Base-by-base conservation (phyloP, 2,113 vertebrate genomes). In the Mugil cephalus region DNA sequence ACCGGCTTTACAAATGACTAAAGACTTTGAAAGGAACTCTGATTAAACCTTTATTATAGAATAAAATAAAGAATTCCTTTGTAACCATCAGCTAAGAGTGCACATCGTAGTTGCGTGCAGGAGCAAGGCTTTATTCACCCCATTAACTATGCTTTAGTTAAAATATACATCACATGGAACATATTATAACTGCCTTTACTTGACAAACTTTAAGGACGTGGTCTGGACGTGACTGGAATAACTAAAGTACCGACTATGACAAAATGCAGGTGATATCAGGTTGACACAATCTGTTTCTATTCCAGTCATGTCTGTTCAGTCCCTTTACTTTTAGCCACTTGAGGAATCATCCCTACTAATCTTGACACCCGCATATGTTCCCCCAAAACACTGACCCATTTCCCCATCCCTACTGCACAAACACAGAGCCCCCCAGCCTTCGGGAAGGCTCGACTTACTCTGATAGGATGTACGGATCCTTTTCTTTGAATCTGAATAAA, bases 401-500 rank as follows among this genome's bases (percentile, higher is more conserved):
- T 43, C 45, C 4, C 50, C 53, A 47, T 21, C 52, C 46, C 39
- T 46, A 19, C 58, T 30, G 11, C 51, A 59, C 60, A 80, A 38
- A 54, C 68, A 86, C 77, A 75, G 63, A 72, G 53, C 40, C 68
- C 77, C 79, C 85, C 74, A 71, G 65, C 72, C 81, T 88, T 79
- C 43, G 72, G 74, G 63, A 82, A 87, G 86, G 82, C 88, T 75
- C 84, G 90, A 99, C 98, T 99, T 99, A 99, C 98, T 99, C 96
- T 98, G 96, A 93, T 98, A 97, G 82, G 98, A 98, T 91, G 97
- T 98, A 96, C 96, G 98, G 94, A 98, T 98, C 96, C 97, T 95
- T 98, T 99, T 99, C 98, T 98, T 98, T 97, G 98, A 97, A 97
- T 99, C 97, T 89, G 98, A 98, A 94, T 98, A 98, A 96, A 99